Percentiles rank a stretch among this genome's conserved stretches.
Conservation (phyloP, 2,113 vertebrate genomes). For the Diadophis punctatus region DNA sequence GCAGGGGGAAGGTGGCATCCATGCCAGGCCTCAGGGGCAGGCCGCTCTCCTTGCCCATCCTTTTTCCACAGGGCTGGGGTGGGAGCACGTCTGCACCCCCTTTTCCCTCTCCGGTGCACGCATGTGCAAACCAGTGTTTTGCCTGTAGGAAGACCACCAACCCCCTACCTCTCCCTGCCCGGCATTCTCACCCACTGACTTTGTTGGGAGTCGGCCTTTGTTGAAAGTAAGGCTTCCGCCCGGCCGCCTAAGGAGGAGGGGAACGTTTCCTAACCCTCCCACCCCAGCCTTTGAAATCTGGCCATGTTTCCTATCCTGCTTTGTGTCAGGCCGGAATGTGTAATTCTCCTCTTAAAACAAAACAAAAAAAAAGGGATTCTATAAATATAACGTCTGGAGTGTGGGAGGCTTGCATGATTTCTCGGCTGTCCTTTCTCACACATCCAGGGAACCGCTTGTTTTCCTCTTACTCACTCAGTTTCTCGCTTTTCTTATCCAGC, state of each 20-base stretch:
- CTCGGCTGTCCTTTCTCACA: not conserved
- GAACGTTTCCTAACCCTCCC: not conserved
- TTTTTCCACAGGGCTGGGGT: no score
- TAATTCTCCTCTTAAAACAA: not conserved
- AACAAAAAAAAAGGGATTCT: not conserved
- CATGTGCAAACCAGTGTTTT: not conserved
- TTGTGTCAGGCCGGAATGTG: not conserved
- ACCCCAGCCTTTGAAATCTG: not conserved
- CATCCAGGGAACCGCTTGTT: not conserved
- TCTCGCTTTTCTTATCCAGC: not conserved
- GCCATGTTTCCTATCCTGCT: not conserved
- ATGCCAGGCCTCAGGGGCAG: not conserved
- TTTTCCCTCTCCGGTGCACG: not conserved
- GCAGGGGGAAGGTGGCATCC: slow-evolving; percentile 47
- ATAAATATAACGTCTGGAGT: not conserved
- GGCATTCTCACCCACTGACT: not conserved
- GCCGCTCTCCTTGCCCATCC: not conserved
- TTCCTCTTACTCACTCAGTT: not conserved
- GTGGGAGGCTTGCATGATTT: not conserved
- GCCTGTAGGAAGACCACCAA: slow-evolving; percentile 24
- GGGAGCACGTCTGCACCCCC: no score
- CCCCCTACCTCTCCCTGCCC: slow-evolving; percentile 23
- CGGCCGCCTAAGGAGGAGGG: not conserved
- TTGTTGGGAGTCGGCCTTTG: not conserved
- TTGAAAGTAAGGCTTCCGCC: not conserved